Conservation (phyloP, 2,888 invertebrate genomes). For the Acronicta alni region DNA sequence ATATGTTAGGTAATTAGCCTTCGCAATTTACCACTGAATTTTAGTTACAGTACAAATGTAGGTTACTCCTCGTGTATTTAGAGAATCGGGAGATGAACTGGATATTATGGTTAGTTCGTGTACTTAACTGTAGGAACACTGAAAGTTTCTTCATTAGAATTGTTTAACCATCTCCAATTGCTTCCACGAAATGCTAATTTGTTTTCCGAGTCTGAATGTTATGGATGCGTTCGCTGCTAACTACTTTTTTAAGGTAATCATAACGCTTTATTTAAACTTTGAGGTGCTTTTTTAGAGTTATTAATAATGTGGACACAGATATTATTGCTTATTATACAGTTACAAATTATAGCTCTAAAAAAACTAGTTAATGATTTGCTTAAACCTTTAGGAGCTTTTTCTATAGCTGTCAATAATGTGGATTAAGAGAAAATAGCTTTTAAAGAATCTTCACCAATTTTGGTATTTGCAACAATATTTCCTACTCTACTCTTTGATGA, state of each 20-base stretch:
- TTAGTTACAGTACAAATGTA: slow-evolving; percentile 13
- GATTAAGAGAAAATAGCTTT: background rate
- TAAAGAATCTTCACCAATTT: background rate
- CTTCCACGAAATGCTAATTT: slow-evolving; percentile 62
- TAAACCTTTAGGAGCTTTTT: too few relatives aligned
- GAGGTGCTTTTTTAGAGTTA: background rate
- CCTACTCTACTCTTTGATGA: too few relatives aligned
- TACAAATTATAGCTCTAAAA: too few relatives aligned
- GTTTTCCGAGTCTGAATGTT: slow-evolving; percentile 43
- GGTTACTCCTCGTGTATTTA: slow-evolving; percentile 31
- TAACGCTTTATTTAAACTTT: slow-evolving; percentile 3
- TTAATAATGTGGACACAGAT: background rate
- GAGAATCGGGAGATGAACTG: slow-evolving; percentile 48
- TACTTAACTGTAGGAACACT: slow-evolving; percentile 63
- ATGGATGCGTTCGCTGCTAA: slow-evolving; percentile 17
- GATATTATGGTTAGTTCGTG: slow-evolving; percentile 60
- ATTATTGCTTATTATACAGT: background rate
- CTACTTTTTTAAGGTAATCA: slow-evolving; percentile 11
- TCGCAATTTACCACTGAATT: background rate
- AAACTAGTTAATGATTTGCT: too few relatives aligned
- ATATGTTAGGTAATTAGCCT: background rate
- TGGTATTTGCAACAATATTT: too few relatives aligned
- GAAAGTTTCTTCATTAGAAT: slow-evolving; percentile 72
- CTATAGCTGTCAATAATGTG: too few relatives aligned
- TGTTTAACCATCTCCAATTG: slow-evolving; percentile 64